Percentiles rank a stretch among this genome's conserved stretches.
Conservation (phyloP, 2,113 vertebrate genomes). For the Haemorhous mexicanus region DNA sequence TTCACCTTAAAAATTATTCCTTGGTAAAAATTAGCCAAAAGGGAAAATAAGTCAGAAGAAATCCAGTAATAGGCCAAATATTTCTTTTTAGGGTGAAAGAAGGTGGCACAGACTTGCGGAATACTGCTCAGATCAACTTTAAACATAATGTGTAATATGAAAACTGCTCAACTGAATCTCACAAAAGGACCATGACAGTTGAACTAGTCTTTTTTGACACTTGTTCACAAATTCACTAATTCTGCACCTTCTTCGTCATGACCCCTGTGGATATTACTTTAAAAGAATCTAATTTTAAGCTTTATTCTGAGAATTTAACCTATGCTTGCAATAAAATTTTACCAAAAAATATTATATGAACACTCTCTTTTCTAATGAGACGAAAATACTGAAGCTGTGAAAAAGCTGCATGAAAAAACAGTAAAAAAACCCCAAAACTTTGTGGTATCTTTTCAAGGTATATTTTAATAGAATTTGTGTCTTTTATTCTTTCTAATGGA, state of each 20-base stretch:
- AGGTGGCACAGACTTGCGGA: neutral
- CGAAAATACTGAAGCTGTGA: neutral
- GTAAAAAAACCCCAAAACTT: neutral
- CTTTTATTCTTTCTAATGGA: neutral
- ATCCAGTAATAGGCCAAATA: neutral
- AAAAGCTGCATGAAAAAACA: slow-evolving; percentile 12
- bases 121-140: neutral
- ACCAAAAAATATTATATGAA: neutral
- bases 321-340: neutral
- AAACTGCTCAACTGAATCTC: neutral
- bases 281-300: neutral
- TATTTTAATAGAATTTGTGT: neutral
- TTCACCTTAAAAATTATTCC: neutral
- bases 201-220: neutral
- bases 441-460: neutral
- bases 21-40: neutral
- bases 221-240: neutral
- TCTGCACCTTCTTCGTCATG: neutral
- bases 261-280: neutral
- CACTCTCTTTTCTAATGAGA: neutral
- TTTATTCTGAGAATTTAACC: neutral
- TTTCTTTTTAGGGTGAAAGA: neutral
- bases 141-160: neutral
- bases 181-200: neutral
- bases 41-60: neutral